Percentiles rank a stretch among this genome's conserved stretches.
phyloP scores from a whole-genome alignment of 2,888 invertebrate species.

The Adelphocoris suturalis region DNA sequence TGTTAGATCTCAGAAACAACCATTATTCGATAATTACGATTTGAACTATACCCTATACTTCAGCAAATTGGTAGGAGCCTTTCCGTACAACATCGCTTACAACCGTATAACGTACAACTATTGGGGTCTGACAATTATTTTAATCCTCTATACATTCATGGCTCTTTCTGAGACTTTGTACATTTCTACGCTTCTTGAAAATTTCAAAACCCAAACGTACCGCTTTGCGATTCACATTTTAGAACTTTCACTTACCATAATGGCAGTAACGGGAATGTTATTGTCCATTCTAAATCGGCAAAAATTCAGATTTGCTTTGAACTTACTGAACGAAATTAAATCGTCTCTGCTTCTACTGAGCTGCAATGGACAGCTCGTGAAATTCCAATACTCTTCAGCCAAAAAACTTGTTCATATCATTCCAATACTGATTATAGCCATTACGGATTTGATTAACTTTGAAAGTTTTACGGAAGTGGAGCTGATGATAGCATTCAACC shows the following conservation, averaged over 20 bases:
- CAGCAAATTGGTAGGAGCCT: background rate
- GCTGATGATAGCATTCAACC: background rate
- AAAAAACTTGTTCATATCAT: background rate
- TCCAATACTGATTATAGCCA: background rate
- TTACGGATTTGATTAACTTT: background rate
- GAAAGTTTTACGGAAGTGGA: background rate
- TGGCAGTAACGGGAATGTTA: background rate
- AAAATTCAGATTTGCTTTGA: background rate
- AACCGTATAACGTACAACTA: constrained; percentile 14
- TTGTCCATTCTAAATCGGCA: background rate
- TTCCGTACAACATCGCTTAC: constrained; percentile 45
- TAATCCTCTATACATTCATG: background rate
- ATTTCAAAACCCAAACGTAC: background rate
- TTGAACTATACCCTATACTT: background rate
- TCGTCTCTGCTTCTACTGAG: background rate
- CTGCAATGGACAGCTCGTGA: background rate
- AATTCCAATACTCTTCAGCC: constrained; percentile 5
- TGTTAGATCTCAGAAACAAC: background rate
- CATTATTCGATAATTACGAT: background rate
- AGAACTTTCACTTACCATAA: background rate
- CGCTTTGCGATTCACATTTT: constrained; percentile 21
- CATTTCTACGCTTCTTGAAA: background rate
- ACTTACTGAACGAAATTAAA: constrained; percentile 21
- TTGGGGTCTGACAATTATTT: background rate
- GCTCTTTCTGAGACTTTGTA: background rate